Evolutionary conservation across 2,888 invertebrate genomes (phyloP).

Genomic region (Hymenopus coronatus): DNA sequence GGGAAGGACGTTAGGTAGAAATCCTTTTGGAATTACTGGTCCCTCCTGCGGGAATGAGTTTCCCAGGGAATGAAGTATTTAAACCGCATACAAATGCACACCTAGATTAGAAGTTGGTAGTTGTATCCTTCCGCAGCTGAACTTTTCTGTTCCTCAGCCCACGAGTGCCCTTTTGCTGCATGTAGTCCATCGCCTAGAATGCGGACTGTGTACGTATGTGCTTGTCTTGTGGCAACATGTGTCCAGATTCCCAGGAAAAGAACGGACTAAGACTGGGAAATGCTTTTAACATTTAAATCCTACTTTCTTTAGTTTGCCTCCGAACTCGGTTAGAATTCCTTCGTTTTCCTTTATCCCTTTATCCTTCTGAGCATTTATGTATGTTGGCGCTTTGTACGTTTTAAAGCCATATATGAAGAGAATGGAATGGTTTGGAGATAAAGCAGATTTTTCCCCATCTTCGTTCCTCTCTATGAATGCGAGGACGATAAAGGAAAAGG

Average conservation of each 20-base stretch:
- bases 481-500: background rate
- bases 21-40: background rate
- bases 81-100: background rate
- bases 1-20: background rate
- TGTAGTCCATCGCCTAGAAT: background rate
- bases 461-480: background rate
- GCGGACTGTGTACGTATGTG: background rate
- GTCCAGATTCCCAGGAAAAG: background rate
- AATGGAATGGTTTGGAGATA: background rate
- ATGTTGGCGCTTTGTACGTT: background rate
- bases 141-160: background rate
- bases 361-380: background rate
- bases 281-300: conserved; percentile 12
- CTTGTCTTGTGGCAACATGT: background rate
- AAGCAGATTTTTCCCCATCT: background rate
- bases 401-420: background rate
- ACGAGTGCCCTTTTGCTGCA: background rate
- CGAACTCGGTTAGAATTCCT: background rate
- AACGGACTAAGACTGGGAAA: background rate
- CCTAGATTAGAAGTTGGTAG: background rate
- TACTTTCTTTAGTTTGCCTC: background rate
- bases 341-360: background rate
- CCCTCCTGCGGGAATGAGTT: background rate
- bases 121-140: background rate
- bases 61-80: background rate